These are phyloP conservation scores for Tetrao urogallus DNA, from an alignment of 2,113 vertebrate genomes.

Conservation along the genomic window DNA sequence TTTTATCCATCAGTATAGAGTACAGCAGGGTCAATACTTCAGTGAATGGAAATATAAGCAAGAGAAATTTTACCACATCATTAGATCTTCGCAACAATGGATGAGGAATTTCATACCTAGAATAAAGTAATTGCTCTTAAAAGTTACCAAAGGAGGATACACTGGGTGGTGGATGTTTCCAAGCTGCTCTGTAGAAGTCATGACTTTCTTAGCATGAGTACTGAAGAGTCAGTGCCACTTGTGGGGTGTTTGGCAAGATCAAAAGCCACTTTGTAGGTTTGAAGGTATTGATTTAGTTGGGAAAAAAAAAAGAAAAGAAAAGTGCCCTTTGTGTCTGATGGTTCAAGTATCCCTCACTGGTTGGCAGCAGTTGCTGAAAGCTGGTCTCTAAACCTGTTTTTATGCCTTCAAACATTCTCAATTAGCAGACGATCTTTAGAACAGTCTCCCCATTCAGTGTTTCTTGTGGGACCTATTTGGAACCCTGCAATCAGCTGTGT, in stretches of 20 bases:
- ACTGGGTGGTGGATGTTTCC: background rate
- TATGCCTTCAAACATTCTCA: background rate
- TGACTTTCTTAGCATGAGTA: background rate
- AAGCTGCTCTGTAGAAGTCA: background rate
- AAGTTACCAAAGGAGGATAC: background rate
- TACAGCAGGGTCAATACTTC: background rate
- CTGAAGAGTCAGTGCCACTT: background rate
- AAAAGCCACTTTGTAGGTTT: background rate
- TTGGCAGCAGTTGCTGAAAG: background rate
- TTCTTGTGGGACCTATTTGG: background rate
- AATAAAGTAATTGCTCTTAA: slow-evolving; percentile 6
- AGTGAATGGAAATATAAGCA: background rate
- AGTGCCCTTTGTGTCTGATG: background rate
- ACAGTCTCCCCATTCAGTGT: background rate
- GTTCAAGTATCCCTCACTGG: background rate
- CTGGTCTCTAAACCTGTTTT: background rate
- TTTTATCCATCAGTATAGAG: background rate
- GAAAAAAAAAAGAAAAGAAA: background rate
- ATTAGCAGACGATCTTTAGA: background rate
- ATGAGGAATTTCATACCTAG: background rate
- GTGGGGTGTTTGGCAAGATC: background rate
- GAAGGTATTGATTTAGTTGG: background rate
- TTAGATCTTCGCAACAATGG: background rate
- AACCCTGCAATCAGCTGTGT: background rate
- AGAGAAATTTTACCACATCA: background rate